Evolutionary conservation across 1,140 invertebrate species (phyloP), one percentile per base, ranked within the genome.

Genomic region (Macrocentrus cingulum): DNA sequence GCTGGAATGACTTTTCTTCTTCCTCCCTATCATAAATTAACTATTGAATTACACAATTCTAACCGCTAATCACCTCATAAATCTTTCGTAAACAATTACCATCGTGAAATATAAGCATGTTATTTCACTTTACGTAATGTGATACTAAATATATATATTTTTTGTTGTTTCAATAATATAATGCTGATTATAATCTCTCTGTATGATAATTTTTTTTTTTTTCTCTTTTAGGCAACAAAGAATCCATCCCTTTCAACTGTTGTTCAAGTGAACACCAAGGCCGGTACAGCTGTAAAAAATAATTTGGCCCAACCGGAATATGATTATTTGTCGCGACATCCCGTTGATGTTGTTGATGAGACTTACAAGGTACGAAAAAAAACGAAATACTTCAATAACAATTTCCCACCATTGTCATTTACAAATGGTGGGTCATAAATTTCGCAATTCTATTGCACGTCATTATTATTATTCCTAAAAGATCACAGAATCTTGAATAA

Each of bases 261-360:
- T 0, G 56, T 72, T 13, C 68, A 76, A 53, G 55, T 72, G 18
- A 63, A 54, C 7, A 54, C 70, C 0, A 74, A 75, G 11, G 68
- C 72, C 8, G 76, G 78, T 15, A 52, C 66, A 16, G 68, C 75
- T 1, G 74, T 85, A 3, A 87, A 86, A 39, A 90, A 89, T 68
- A 89, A 89, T 64, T 83, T 90, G 8, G 86, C 84, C 3, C 87
- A 89, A 63, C 88, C 89, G 1, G 91, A 92, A 77, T 92, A 91
- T 65, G 90, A 92, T 72, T 89, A 90, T 66, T 81, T 92, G 11
- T 91, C 89, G 1, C 84, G 90, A 25, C 89, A 92, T 67, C 90
- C 90, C 0, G 86, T 88, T 11, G 89, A 92, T 80, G 85, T 89
- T 49, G 84, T 88, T 7, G 88, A 90, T 68, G 88, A 91, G 75